A percentile compares a stretch with the other conserved stretches of the same genome.
phyloP scores from a whole-genome alignment of 2,888 invertebrate genomes.

The Cinara cedri region DNA sequence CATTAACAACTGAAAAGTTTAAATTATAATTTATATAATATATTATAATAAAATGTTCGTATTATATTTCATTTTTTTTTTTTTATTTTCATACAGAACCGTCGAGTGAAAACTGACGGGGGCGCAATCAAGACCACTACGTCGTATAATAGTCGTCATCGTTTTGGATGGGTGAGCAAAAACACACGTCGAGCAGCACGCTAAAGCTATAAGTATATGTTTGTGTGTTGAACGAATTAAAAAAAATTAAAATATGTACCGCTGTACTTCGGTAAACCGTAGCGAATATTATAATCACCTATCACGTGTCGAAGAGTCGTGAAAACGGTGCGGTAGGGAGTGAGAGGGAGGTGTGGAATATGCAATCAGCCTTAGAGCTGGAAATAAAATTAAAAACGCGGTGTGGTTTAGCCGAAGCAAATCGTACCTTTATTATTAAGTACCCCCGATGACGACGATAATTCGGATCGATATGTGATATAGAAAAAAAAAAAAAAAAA shows the following conservation, averaged over 20 bases:
- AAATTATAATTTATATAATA: background rate
- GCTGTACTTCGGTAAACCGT: background rate
- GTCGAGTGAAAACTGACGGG: background rate
- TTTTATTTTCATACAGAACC: too few species aligned
- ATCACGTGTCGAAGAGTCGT: background rate
- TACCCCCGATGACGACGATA: background rate
- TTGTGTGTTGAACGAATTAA: background rate
- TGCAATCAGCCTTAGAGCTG: too few species aligned
- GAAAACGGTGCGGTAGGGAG: background rate
- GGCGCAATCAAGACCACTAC: too few species aligned
- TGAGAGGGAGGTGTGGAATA: too few species aligned
- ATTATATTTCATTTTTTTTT: too few species aligned
- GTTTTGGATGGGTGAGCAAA: slow-evolving; percentile 19
- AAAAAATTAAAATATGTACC: background rate
- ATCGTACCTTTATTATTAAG: too few species aligned
- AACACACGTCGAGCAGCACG: background rate
- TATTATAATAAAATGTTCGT: too few species aligned
- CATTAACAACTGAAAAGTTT: slow-evolving; percentile 15
- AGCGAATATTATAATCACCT: background rate
- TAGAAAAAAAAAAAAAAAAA: too few species aligned
- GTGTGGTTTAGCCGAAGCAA: too few species aligned
- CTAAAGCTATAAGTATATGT: background rate
- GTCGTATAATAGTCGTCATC: too few species aligned
- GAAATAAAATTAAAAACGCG: too few species aligned
- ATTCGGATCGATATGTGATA: slow-evolving; percentile 32